These are phyloP conservation scores for Caenorhabditis panamensis DNA, from an alignment of 2,888 invertebrate genomes.

Conservation along the genomic window DNA sequence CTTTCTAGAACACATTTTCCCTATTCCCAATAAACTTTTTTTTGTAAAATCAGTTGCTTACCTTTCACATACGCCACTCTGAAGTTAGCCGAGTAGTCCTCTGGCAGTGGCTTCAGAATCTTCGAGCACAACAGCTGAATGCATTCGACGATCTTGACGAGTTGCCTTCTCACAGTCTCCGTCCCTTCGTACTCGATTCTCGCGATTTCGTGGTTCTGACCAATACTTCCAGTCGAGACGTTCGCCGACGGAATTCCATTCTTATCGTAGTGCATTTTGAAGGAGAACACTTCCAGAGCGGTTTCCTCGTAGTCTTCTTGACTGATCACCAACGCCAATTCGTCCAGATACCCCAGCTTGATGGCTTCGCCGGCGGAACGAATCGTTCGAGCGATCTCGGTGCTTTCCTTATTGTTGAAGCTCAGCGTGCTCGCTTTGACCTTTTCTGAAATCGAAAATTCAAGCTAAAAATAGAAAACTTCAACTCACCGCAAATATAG, in stretches of 20 bases:
- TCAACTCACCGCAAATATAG: conserved; percentile 23
- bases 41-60: neutral
- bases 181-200: conserved; percentile 24
- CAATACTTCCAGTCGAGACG: neutral
- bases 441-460: conserved; percentile 28
- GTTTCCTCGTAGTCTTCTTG: conserved; percentile 30
- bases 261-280: conserved; percentile 36
- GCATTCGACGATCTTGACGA: conserved; percentile 13
- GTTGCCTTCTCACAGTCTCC: conserved; percentile 20
- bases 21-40: too few species aligned
- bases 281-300: conserved; percentile 49
- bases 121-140: conserved; percentile 36
- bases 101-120: conserved; percentile 26
- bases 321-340: conserved; percentile 36
- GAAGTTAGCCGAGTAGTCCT: conserved; percentile 33
- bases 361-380: conserved; percentile 31
- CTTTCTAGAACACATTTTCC: too few species aligned
- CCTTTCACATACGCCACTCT: conserved; percentile 28
- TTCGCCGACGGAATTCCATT: conserved; percentile 14
- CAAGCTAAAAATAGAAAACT: neutral
- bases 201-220: neutral
- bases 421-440: conserved; percentile 5
- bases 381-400: conserved; percentile 2
- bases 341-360: conserved; percentile 26
- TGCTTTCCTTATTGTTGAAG: neutral